Conservation (phyloP, 1,140 invertebrate genomes). For the Bombus cullumanus region DNA sequence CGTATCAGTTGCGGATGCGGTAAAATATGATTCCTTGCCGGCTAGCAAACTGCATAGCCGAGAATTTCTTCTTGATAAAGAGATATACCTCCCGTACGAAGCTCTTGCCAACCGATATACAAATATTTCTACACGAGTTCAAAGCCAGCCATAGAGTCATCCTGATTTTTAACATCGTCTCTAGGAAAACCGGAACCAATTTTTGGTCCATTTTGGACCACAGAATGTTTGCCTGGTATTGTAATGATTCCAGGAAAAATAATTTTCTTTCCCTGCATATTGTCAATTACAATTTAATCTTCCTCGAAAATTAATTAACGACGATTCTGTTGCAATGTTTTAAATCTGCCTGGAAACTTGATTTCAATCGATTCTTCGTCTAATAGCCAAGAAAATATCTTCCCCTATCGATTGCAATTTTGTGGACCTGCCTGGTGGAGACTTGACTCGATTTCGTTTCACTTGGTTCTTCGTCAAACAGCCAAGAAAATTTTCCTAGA, state of each 20-base stretch:
- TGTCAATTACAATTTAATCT: too few species aligned
- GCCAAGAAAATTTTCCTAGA: too few species aligned
- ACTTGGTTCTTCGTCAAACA: too few species aligned
- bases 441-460: too few species aligned
- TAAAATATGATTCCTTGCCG: constrained; percentile 25
- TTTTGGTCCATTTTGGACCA: background rate
- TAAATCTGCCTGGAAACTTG: too few species aligned
- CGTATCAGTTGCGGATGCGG: constrained; percentile 38
- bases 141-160: background rate
- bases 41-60: background rate
- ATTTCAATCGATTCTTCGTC: too few species aligned
- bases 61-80: constrained; percentile 29
- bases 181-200: background rate
- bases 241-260: background rate
- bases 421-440: too few species aligned
- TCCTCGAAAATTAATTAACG: too few species aligned
- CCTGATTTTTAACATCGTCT: background rate
- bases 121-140: background rate
- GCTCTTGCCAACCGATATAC: background rate
- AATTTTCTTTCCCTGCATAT: background rate
- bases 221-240: background rate
- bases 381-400: too few species aligned
- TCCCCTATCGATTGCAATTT: too few species aligned
- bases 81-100: constrained; percentile 12
- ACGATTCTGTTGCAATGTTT: too few species aligned